A percentile compares a stretch with the other conserved stretches of the same genome.
Conservation (phyloP, 2,113 vertebrate genomes). For the Dasyornis broadbenti region DNA sequence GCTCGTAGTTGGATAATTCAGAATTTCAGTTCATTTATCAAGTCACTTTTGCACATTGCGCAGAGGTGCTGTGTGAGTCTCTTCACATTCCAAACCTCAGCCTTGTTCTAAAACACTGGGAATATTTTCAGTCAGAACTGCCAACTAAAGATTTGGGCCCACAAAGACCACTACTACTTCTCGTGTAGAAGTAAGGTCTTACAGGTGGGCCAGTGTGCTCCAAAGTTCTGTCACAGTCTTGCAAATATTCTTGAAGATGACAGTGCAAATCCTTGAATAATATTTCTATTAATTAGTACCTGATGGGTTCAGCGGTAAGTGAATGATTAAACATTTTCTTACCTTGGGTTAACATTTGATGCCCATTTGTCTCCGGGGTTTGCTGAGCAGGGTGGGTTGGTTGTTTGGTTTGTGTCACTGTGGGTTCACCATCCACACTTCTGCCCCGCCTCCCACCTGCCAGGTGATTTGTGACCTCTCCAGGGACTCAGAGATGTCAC, state of each 20-base stretch:
- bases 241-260: neutral
- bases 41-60: neutral
- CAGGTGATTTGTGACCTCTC: neutral
- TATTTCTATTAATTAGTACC: neutral
- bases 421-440: neutral
- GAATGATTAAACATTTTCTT: neutral
- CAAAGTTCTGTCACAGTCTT: neutral
- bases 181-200: neutral
- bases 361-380: neutral
- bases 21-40: neutral
- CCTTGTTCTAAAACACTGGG: neutral
- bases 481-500: neutral
- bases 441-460: neutral
- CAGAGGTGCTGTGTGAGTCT: neutral
- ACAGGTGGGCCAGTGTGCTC: neutral
- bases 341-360: neutral
- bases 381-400: neutral
- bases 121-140: neutral
- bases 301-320: neutral
- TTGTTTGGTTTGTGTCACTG: neutral
- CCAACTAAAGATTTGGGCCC: neutral
- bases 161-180: neutral
- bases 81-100: fast-evolving
- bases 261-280: neutral
- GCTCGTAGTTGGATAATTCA: neutral